These are phyloP conservation scores for Heliconius ismenius DNA, from an alignment of 2,888 invertebrate species.

Conservation along the genomic window DNA sequence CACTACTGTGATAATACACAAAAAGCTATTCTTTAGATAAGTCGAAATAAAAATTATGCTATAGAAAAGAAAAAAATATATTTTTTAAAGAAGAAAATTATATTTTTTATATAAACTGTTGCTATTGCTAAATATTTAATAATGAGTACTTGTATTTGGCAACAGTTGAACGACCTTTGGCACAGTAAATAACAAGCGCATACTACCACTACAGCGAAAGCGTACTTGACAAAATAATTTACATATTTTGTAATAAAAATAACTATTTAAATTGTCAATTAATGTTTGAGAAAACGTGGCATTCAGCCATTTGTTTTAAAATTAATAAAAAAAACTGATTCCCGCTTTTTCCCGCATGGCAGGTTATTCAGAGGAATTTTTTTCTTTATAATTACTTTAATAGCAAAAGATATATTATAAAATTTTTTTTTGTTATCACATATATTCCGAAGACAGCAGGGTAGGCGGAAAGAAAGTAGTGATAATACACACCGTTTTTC, in stretches of 20 bases:
- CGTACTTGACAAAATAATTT: background rate
- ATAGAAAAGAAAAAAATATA: too few species aligned
- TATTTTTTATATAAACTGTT: too few species aligned
- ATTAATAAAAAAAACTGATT: background rate
- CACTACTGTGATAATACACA: too few species aligned
- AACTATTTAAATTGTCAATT: background rate
- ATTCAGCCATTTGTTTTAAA: background rate
- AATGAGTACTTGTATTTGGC: background rate
- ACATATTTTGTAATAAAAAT: background rate
- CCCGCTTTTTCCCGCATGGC: too few species aligned
- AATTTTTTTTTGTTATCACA: background rate
- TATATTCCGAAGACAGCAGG: background rate
- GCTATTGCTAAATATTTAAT: too few species aligned
- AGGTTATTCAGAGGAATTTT: too few species aligned
- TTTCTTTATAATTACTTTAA: too few species aligned
- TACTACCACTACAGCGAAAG: background rate
- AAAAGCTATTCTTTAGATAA: too few species aligned
- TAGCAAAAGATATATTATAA: too few species aligned
- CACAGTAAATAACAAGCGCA: constrained; percentile 1
- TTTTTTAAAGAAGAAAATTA: too few species aligned
- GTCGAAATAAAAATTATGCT: too few species aligned
- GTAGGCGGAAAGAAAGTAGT: background rate
- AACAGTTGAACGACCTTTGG: constrained; percentile 5
- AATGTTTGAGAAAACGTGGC: background rate
- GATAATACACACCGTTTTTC: background rate